These are phyloP conservation scores for Acipenser ruthenus DNA, from an alignment of 2,797 vertebrate genomes.

Conservation along the genomic window DNA sequence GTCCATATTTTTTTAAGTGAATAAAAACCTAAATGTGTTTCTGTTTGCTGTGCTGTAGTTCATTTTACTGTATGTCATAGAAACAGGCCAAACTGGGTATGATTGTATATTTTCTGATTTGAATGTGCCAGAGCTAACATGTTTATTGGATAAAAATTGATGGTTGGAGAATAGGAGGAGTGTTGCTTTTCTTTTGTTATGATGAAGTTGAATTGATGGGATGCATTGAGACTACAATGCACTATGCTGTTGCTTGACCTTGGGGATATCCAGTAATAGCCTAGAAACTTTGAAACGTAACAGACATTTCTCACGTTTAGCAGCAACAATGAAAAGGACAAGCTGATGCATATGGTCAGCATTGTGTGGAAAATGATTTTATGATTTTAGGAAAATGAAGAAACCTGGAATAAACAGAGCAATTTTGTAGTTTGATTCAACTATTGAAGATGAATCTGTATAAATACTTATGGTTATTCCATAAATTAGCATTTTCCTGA, in stretches of 20 bases:
- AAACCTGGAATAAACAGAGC: too few relatives aligned
- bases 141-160: background rate
- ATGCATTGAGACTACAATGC: constrained; percentile 14
- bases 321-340: constrained; percentile 4
- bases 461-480: too few relatives aligned
- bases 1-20: too few relatives aligned
- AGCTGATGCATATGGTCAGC: background rate
- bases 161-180: background rate
- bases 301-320: constrained; percentile 10
- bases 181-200: constrained; percentile 6
- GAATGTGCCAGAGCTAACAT: background rate
- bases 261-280: constrained; percentile 6
- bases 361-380: too few relatives aligned
- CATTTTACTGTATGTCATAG: too few relatives aligned
- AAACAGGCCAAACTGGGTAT: too few relatives aligned
- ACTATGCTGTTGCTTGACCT: constrained; percentile 14
- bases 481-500: too few relatives aligned
- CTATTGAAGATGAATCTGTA: too few relatives aligned
- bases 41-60: too few relatives aligned
- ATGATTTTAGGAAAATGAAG: too few relatives aligned
- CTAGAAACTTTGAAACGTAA: background rate
- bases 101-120: background rate
- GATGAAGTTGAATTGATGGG: constrained; percentile 5
- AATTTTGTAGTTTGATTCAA: too few relatives aligned
- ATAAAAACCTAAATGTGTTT: too few relatives aligned